phyloP scores from a whole-genome alignment of 2,113 vertebrate species.

The Pelobates fuscus region DNA sequence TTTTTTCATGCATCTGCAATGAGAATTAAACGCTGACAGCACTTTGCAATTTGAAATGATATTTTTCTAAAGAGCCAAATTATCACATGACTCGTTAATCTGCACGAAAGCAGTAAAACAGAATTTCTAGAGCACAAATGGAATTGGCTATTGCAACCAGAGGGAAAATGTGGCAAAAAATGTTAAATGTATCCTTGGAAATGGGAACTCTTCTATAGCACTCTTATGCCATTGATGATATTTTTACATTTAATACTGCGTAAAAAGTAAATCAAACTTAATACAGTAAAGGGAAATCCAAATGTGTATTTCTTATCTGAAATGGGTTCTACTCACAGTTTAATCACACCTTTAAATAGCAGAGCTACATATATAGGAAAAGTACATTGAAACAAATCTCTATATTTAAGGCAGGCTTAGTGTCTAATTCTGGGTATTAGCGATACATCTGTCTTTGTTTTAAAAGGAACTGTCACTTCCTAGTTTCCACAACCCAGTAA shows the following conservation, averaged over 20 bases:
- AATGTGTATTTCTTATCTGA: no score
- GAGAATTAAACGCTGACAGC: conserved; percentile 50
- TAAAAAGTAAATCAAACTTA: no score
- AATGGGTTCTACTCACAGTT: no score
- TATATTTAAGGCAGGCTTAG: no score
- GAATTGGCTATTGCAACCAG: conserved; percentile 3
- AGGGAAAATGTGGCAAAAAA: neutral
- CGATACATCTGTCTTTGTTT: no score
- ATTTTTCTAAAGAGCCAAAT: conserved; percentile 50
- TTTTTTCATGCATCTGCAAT: conserved; percentile 48
- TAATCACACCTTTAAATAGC: no score
- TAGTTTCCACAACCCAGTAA: no score
- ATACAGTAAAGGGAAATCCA: no score
- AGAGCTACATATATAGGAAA: no score
- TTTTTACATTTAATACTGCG: conserved; percentile 1
- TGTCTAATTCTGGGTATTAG: no score
- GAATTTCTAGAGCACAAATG: conserved; percentile 26
- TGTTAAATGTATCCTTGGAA: neutral
- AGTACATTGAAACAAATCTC: no score
- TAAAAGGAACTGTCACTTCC: no score
- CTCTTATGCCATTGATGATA: neutral
- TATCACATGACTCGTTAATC: conserved; percentile 47
- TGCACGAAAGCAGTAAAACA: conserved; percentile 38
- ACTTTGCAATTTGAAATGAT: conserved; percentile 51
- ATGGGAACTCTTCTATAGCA: conserved; percentile 5